phyloP scores from a whole-genome alignment of 2,113 vertebrate species.

The Benitochromis conjunctus region DNA sequence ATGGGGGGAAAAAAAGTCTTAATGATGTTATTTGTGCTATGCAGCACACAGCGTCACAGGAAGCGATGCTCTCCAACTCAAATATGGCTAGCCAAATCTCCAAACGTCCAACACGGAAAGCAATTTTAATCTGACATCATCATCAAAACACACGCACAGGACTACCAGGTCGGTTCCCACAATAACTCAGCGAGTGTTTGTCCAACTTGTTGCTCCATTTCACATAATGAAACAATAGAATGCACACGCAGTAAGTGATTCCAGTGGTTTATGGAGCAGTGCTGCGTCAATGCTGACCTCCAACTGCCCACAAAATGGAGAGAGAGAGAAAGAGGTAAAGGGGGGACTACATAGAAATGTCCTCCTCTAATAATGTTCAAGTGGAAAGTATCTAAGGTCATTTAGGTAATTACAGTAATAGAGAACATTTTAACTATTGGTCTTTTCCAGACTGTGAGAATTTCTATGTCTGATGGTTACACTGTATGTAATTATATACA shows the following conservation, averaged over 20 bases:
- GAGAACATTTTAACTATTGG: not conserved
- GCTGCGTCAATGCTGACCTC: slow-evolving; percentile 61
- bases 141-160: slow-evolving; percentile 10
- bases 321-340: not conserved
- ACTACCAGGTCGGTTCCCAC: slow-evolving; percentile 39
- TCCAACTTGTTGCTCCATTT: slow-evolving; percentile 48
- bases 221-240: slow-evolving; percentile 54
- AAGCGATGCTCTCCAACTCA: not conserved
- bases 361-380: not conserved
- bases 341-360: not conserved
- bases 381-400: slow-evolving; percentile 34
- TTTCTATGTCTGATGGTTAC: not conserved
- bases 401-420: slow-evolving; percentile 16
- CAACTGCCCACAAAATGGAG: slow-evolving; percentile 26
- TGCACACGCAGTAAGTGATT: slow-evolving; percentile 41
- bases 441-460: not conserved
- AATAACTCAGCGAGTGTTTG: slow-evolving; percentile 19
- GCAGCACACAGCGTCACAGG: not conserved
- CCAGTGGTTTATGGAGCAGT: slow-evolving; percentile 47
- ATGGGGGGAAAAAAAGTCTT: too few relatives aligned
- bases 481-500: not conserved
- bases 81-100: not conserved
- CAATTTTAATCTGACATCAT: slow-evolving; percentile 19
- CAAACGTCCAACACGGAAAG: not conserved
- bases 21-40: too few relatives aligned